Conservation (phyloP, 2,888 invertebrate genomes). For the Spisula subtruncata region DNA sequence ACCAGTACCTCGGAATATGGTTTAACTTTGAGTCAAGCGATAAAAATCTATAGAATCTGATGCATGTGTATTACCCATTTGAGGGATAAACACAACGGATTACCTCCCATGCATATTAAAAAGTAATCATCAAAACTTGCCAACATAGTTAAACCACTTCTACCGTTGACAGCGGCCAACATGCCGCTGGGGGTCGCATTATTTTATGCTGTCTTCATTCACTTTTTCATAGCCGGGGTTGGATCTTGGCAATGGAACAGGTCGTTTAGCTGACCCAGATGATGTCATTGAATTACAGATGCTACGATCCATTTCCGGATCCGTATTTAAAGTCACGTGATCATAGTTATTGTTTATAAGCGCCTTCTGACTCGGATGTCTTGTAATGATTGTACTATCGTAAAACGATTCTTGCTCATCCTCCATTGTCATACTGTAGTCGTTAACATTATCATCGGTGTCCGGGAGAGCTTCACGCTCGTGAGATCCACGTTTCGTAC, state of each 20-base stretch:
- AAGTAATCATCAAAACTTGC: too few species aligned
- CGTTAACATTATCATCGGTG: neutral
- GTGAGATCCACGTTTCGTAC: neutral
- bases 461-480: neutral
- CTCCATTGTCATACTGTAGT: neutral
- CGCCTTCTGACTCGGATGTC: conserved; percentile 20
- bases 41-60: too few species aligned
- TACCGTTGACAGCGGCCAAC: too few species aligned
- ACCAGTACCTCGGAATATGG: too few species aligned
- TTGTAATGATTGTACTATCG: conserved; percentile 3
- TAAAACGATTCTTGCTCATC: conserved; percentile 14
- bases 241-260: neutral
- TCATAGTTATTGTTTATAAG: conserved; percentile 32
- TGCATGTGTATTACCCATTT: too few species aligned
- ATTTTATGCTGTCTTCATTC: too few species aligned
- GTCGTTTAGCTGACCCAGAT: neutral
- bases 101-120: too few species aligned
- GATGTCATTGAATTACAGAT: conserved; percentile 23
- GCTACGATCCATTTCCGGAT: conserved; percentile 23
- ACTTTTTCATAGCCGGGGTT: conserved; percentile 22
- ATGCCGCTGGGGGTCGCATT: too few species aligned
- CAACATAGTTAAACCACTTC: too few species aligned
- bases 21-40: too few species aligned
- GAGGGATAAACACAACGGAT: too few species aligned
- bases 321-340: neutral